These are phyloP conservation scores for Plodia interpunctella DNA, from an alignment of 1,140 invertebrate genomes.

Conservation along the genomic window DNA sequence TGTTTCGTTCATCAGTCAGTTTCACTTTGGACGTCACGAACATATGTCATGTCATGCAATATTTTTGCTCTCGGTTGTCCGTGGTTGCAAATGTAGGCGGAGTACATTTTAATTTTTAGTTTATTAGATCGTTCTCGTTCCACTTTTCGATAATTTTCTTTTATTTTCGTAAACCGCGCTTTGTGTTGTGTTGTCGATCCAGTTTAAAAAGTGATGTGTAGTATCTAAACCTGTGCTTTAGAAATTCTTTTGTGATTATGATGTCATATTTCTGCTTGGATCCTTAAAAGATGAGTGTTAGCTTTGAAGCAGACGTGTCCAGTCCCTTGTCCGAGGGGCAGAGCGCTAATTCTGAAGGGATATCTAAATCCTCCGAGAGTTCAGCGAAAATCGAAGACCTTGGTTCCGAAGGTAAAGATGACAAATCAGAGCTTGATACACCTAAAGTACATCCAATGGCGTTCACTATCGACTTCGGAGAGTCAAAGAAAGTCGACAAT, in stretches of 20 bases:
- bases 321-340: conserved; percentile 66
- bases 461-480: conserved; percentile 84
- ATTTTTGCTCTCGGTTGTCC: conserved; percentile 39
- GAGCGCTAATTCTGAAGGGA: conserved; percentile 42
- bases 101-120: conserved; percentile 48
- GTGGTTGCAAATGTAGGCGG: conserved; percentile 53
- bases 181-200: conserved; percentile 35
- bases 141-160: conserved; percentile 64
- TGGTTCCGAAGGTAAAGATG: conserved; percentile 37
- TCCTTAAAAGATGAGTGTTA: conserved; percentile 74
- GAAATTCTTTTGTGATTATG: conserved; percentile 65
- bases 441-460: conserved; percentile 74
- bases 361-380: conserved; percentile 42
- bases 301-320: conserved; percentile 61
- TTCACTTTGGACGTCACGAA: conserved; percentile 33
- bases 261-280: conserved; percentile 66
- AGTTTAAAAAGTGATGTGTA: conserved; percentile 35
- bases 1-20: conserved; percentile 16
- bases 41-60: conserved; percentile 42
- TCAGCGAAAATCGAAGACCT: conserved; percentile 46
- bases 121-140: conserved; percentile 62
- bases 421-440: conserved; percentile 51
- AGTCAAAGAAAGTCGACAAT: conserved; percentile 79
- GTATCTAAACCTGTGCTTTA: conserved; percentile 44
- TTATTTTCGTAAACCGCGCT: conserved; percentile 35